phyloP scores from a whole-genome alignment of 2,113 vertebrate genomes.

The Bolborhynchus lineola region DNA sequence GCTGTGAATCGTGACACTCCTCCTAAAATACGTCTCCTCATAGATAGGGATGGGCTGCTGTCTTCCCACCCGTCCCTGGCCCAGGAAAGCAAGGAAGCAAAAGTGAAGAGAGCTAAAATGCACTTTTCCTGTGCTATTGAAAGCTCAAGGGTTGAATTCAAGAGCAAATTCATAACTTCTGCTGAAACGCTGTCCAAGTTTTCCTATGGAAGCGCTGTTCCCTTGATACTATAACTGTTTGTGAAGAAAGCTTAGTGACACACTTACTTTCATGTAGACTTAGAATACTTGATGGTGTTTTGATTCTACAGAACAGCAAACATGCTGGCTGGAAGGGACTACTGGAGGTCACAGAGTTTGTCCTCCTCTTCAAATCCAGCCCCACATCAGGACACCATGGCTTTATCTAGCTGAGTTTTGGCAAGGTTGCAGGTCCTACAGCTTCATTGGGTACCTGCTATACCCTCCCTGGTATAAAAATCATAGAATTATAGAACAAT shows the following conservation, averaged over 20 bases:
- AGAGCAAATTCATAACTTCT: not conserved
- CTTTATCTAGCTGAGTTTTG: not conserved
- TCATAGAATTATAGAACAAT: not conserved
- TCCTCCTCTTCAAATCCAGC: not conserved
- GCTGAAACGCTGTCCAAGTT: not conserved
- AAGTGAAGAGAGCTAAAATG: not conserved
- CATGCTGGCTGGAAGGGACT: not conserved
- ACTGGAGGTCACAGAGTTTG: not conserved
- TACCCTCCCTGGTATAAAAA: not conserved
- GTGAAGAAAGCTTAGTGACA: not conserved
- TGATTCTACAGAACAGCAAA: not conserved
- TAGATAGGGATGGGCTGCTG: not conserved
- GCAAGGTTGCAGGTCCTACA: not conserved
- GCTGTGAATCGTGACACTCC: not conserved
- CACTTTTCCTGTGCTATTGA: not conserved
- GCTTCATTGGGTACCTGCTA: not conserved
- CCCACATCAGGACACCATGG: not conserved
- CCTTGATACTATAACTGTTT: not conserved
- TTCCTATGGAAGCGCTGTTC: not conserved
- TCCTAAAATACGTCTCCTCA: not conserved
- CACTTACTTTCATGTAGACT: not conserved
- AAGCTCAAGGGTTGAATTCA: not conserved
- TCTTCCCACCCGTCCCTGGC: not conserved
- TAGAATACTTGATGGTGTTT: not conserved
- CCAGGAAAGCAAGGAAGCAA: not conserved